Percentiles rank a stretch among this genome's conserved stretches.
Evolutionary conservation across 2,113 vertebrate species (phyloP).

Genomic region (Pangasianodon gigas): DNA sequence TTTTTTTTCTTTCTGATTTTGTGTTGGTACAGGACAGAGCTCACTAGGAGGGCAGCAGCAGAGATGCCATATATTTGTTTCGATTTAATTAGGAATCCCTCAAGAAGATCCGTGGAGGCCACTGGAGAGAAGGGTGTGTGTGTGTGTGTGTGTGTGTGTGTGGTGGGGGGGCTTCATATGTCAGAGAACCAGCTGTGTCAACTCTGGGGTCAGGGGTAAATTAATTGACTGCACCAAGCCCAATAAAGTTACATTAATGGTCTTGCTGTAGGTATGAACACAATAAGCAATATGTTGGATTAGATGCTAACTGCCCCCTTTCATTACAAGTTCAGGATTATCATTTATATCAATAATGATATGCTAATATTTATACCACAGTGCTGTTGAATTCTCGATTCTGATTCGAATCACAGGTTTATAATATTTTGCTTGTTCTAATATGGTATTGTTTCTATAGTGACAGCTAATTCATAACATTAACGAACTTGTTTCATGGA

Average conservation of each 20-base stretch:
- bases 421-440: neutral
- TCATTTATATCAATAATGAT: neutral
- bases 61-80: slow-evolving; percentile 45
- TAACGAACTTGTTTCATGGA: neutral
- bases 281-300: slow-evolving; percentile 3
- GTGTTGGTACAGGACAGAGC: slow-evolving; percentile 11
- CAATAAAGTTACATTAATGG: slow-evolving; percentile 28
- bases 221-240: neutral
- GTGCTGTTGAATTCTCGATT: neutral
- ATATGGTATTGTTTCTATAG: neutral
- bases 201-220: slow-evolving; percentile 43
- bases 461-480: neutral
- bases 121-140: neutral
- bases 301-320: neutral
- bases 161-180: slow-evolving; percentile 32
- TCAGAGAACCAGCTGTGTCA: slow-evolving; percentile 34
- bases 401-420: neutral
- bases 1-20: slow-evolving; percentile 8
- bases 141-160: neutral
- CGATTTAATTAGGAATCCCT: slow-evolving; percentile 53
- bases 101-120: slow-evolving; percentile 9
- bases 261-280: slow-evolving; percentile 9
- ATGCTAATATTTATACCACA: neutral
- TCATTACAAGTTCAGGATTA: neutral
- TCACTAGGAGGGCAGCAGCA: slow-evolving; percentile 14